phyloP scores from a whole-genome alignment of 2,113 vertebrate genomes.

The Phrynocephalus versicolor region DNA sequence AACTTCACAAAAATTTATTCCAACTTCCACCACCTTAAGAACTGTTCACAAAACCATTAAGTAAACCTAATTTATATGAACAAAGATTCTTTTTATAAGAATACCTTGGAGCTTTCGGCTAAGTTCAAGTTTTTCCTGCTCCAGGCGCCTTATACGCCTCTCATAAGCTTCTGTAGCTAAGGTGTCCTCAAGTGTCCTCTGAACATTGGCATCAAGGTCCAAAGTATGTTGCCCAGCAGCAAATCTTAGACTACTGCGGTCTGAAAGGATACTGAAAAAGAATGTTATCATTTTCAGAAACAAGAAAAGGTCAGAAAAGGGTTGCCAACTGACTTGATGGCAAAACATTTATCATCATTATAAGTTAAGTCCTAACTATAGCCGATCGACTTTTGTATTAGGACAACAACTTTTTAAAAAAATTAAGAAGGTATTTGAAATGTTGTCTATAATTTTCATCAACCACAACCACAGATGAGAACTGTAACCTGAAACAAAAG shows the following conservation, averaged over 20 bases:
- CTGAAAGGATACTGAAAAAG: constrained; percentile 85
- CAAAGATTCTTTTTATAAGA: background rate
- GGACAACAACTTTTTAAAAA: background rate
- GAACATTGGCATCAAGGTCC: constrained; percentile 84
- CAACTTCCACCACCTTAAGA: background rate
- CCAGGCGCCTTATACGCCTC: constrained; percentile 91
- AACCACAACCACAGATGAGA: background rate
- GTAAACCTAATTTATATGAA: constrained; percentile 17
- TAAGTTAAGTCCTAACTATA: background rate
- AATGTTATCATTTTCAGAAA: background rate
- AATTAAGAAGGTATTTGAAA: background rate
- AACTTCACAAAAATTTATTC: no score
- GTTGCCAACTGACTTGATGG: no score
- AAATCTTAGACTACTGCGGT: constrained; percentile 88
- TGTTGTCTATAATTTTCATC: background rate
- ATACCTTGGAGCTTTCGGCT: constrained; percentile 95
- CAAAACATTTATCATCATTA: no score
- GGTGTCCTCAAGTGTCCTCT: constrained; percentile 90
- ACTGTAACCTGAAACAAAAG: background rate
- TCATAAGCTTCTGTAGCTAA: constrained; percentile 96
- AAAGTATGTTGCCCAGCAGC: constrained; percentile 75
- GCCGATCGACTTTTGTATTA: background rate
- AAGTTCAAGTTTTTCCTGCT: constrained; percentile 95
- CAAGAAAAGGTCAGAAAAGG: background rate
- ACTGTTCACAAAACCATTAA: background rate